A percentile compares a stretch with the other conserved stretches of the same genome.
These are phyloP conservation scores for Gobius niger DNA, from an alignment of 2,113 vertebrate genomes.

Conservation along the genomic window DNA sequence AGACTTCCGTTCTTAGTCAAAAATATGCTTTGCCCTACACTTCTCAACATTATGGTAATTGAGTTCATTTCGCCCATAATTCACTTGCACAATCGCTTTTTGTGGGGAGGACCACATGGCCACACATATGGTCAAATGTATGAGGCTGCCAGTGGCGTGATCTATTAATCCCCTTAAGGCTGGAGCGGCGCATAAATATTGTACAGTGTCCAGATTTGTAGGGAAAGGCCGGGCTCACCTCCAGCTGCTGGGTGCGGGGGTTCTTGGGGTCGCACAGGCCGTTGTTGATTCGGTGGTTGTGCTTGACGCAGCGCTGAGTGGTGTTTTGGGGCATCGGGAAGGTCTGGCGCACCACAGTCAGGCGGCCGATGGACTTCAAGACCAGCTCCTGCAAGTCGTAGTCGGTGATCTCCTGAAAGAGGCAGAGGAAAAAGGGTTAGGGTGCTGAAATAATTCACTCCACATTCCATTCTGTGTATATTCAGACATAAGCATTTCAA, in stretches of 20 bases:
- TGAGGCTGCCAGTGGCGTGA: not conserved
- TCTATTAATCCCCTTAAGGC: not conserved
- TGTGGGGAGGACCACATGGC: slow-evolving; percentile 3
- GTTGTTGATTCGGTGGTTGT: slow-evolving; percentile 95
- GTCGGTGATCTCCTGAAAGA: slow-evolving; percentile 89
- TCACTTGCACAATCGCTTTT: slow-evolving; percentile 1
- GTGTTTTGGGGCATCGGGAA: slow-evolving; percentile 94
- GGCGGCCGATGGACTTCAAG: slow-evolving; percentile 93
- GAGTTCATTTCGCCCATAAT: slow-evolving; percentile 1
- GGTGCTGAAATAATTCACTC: not conserved
- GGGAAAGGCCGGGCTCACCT: slow-evolving; percentile 76
- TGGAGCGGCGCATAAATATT: not conserved
- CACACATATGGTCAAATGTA: slow-evolving; percentile 10
- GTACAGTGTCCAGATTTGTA: not conserved
- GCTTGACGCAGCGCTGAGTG: slow-evolving; percentile 93
- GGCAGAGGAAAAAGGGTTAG: not conserved
- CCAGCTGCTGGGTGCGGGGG: slow-evolving; percentile 89
- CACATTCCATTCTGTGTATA: not conserved
- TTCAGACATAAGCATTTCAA: too few relatives aligned
- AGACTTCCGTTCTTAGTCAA: not conserved
- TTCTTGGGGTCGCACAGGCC: slow-evolving; percentile 95
- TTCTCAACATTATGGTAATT: slow-evolving; percentile 7
- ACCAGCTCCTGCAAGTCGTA: slow-evolving; percentile 94
- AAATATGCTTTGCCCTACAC: slow-evolving; percentile 1
- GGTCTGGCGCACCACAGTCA: slow-evolving; percentile 93